Base-by-base conservation (phyloP, 37 sponge, comb jelly and placozoan genomes). In the Cliona cf. orientalis region DNA sequence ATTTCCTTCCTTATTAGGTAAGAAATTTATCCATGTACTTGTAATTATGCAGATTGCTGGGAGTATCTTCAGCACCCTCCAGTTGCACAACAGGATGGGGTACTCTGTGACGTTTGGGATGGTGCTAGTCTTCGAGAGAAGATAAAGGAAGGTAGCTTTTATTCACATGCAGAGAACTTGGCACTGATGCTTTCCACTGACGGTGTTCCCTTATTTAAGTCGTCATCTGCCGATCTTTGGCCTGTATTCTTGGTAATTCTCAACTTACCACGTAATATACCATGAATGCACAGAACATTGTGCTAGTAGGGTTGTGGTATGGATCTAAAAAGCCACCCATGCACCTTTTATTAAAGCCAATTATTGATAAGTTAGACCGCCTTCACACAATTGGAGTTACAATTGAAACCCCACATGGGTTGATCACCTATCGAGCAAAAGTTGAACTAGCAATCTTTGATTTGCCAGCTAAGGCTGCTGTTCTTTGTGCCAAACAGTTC, bases 381-480 rank as follows among this genome's bases (percentile, higher is more conserved):
- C 53, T 49, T 19, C 14, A 9, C 9, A 49, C 53, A 19, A 14
- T 49, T 49, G 53, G 53, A 9, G 14, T 49, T 49, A 19, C 14
- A 49, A 9, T 49, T 14, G 9, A 9, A 49, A 49, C 53, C 14
- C 53, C 53, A 49, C 14, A 49, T 49, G 53, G 53, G 9, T 9
- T 49, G 14, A 49, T 19, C 14, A 49, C 14, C 53, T 19, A 19
- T 49, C 53, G 53, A 19, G 59, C 71, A 26, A 57, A 38, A 69
- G 32, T 61, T 12, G 3, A 59, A 17, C 25, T 82, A 22, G 82
- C 40, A 31, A 28, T 82, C 22, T 70, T 72, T 69, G 82, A 82
- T 59, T n/a, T 72, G 39, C 82, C 82, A 25, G 82, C 72, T 32
- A 82, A 82, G 46, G 72, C 73, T 17, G 26, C 42, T 32, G 41